Base-by-base conservation (phyloP, 2,888 invertebrate species). In the Mantis religiosa region DNA sequence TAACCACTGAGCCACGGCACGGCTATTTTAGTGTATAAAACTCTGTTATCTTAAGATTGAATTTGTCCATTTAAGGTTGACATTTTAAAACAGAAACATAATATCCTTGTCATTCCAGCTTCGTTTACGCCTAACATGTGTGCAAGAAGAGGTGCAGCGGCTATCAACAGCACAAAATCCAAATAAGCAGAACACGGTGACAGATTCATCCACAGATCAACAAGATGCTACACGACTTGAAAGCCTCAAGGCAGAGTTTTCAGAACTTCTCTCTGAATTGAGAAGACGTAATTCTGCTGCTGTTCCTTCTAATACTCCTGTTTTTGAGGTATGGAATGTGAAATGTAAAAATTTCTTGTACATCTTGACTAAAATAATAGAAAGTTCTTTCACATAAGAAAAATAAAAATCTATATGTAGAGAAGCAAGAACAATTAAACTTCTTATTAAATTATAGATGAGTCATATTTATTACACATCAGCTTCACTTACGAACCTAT, bases 161-260 rank as follows among this genome's bases (percentile, higher is more conserved):
- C 87, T 54, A 41, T 28, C 84, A 8, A 87, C 87, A 87, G 81
- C 34, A 30, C n/a, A 87, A 82, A 88, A 84, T 84, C 88, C 83
- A 34, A 71, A 28, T 28, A 84, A 54, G 81, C 86, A 54, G 41
- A 27, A 71, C n/a, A 30, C n/a, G 20, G 83, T 28, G 20, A 28
- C 54, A 20, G 30, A 30, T 2, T 83, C 88, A n/a, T 54, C 25
- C 12, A 28, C 88, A 84, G 84, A 88, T 47, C 87, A 87, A 41
- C 87, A 87, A 41, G 89, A 89, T 41, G 91, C 92, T 25, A 89
- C 91, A 82, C 89, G 91, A 27, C 90, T 91, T 15, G 89, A 90
- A 3, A 90, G 90, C 82, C 92, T 93, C 9, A 93, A 93, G 90
- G 92, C 92, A 81, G 93, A 93, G 91, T 93, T 93, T 90, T 92